Conservation (phyloP, 2,888 invertebrate genomes). For the Celastrina argiolus region DNA sequence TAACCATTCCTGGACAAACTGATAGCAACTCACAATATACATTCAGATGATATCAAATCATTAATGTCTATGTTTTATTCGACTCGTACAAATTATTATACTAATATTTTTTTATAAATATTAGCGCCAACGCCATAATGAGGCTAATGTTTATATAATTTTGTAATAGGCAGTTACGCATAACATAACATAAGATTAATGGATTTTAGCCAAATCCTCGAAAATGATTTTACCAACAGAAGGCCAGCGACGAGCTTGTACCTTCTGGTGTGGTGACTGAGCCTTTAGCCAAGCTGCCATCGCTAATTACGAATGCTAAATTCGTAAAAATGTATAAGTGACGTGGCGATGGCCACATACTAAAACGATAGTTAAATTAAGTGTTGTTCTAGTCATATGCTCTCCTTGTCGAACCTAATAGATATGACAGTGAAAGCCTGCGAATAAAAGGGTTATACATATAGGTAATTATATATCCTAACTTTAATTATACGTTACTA, state of each 20-base stretch:
- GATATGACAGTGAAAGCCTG: no score
- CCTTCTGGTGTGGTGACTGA: background rate
- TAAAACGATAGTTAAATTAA: no score
- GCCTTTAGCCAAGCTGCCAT: no score
- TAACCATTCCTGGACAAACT: no score
- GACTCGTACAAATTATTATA: background rate
- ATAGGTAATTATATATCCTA: no score
- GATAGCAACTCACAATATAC: background rate
- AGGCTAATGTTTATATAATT: constrained; percentile 5
- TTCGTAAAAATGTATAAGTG: no score
- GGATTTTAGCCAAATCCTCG: background rate
- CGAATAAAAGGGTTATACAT: no score
- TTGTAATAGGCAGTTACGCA: constrained; percentile 6
- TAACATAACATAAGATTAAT: constrained; percentile 6
- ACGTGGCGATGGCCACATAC: no score
- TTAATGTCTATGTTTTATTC: background rate
- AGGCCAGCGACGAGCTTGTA: background rate
- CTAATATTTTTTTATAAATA: background rate
- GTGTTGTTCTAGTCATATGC: no score
- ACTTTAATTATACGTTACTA: no score
- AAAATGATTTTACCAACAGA: background rate
- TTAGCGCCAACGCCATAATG: background rate
- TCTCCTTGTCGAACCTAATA: no score
- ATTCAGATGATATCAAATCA: background rate
- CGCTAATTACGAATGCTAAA: no score